Base-by-base conservation (phyloP, 2,888 invertebrate species). In the Morpho helenor region DNA sequence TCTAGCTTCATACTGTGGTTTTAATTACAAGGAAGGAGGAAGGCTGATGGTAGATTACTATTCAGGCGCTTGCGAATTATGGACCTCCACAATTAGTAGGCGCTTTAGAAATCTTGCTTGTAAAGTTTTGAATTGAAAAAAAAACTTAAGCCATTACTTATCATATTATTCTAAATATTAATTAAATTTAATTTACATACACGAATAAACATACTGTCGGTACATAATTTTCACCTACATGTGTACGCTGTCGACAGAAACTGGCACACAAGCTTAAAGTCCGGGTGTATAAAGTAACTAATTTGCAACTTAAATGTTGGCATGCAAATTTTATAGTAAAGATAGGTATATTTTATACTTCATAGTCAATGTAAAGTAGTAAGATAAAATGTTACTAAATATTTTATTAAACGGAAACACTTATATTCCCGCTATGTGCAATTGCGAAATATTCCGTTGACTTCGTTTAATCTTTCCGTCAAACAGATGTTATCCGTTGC, bases 71-170 rank as follows among this genome's bases (percentile, higher is more conserved):
- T 82, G 78, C 86, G 87, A 86, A 86, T 87, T 81, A 84, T 76
- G 80, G 69, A 70, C 80, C 82, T 81, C 77, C 78, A 82, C 87
- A 86, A 87, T 87, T 84, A 88, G 81, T 69, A 79, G 85, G 87
- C 87, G 84, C 83, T 86, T 77, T 85, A 85, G 74, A 73, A 59
- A 61, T 61, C 63, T 63, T 60, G 57, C 53, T 51, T 45, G 44
- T 59, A 55, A 49, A 51, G 45, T 58, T 54, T 50, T 52, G 7
- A 46, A 46, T 3, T 10, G 0, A 3, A n/a, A 46, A 10, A 4
- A 46, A 43, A 7, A 7, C 8, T 43, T 9, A 43, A 42, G 16
- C 4, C 9, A 16, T 46, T 46, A 46, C 16, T n/a, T 8, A 10
- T 46, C 16, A 7, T 46, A 46, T 8, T 43, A 43, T 8, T 3